These are phyloP conservation scores for Napeogenes sylphis DNA, from an alignment of 2,888 invertebrate species.

Conservation along the genomic window DNA sequence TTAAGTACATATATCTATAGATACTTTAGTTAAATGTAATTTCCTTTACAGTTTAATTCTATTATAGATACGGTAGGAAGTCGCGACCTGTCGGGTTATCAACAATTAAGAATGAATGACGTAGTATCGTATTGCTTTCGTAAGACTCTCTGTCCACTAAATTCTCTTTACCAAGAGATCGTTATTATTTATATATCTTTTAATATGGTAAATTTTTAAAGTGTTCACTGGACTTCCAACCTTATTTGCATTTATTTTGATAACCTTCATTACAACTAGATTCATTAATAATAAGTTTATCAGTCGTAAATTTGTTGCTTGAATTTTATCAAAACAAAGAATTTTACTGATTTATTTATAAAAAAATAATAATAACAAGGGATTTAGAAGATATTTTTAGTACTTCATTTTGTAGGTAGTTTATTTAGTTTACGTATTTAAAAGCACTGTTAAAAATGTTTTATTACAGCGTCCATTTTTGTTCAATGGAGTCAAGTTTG, in stretches of 20 bases:
- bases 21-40: constrained; percentile 10
- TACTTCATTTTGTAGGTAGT: no score
- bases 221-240: constrained; percentile 5
- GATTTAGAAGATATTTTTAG: background rate
- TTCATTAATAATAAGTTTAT: constrained; percentile 28
- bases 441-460: background rate
- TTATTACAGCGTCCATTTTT: background rate
- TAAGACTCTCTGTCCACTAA: constrained; percentile 16
- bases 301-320: constrained; percentile 24
- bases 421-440: no score
- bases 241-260: constrained; percentile 30
- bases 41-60: constrained; percentile 26
- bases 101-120: constrained; percentile 46
- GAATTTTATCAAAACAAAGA: constrained; percentile 20
- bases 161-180: background rate
- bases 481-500: constrained; percentile 34
- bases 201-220: no score
- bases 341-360: constrained; percentile 11
- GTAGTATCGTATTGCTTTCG: constrained; percentile 38
- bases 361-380: constrained; percentile 4
- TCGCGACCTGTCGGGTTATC: constrained; percentile 52
- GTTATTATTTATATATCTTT: no score
- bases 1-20: no score
- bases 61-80: constrained; percentile 40
- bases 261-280: constrained; percentile 33